Base-by-base conservation (phyloP, 1,140 invertebrate species). In the Armadillidium nasatum region DNA sequence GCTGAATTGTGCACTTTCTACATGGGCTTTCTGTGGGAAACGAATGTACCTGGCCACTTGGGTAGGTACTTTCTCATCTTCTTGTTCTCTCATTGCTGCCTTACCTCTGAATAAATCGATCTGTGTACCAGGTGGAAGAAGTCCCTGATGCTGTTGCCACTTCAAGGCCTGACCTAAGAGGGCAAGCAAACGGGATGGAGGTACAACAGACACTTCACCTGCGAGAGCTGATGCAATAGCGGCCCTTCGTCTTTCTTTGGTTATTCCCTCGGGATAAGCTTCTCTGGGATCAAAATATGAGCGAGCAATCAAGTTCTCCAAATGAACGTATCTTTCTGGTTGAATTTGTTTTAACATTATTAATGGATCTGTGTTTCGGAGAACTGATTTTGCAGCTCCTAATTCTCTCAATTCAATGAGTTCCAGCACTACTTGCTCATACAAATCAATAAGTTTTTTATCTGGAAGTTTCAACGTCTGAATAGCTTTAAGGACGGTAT, bases 21-120 rank as follows among this genome's bases (percentile, higher is more conserved):
- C 93, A 82, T 96, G 94, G 10, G 93, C 94, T 83, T 96, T 96
- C 83, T 94, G 91, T 0, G 95, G 95, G 86, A 98, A 98, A 87
- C 98, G 97, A 80, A 99, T 98, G 83, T 94, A 94, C 84, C 95
- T 94, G 19, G 92, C 93, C 76, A 98, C 88, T 83, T 96, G 93
- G 4, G 95, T 98, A 0, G 98, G 97, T 85, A 94, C 98, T 84
- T 95, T 95, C 87, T 99, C 98, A 81, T 99, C 97, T 85, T 99
- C 96, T 84, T 98, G 95, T 86, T 99, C 97, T 82, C 94, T 90
- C 77, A 99, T 95, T 0, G 97, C 96, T 21, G 98, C 97, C 87
- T 99, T 99, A 79, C 98, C 98, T 80, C 97, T 88, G 88, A 99
- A 99, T 84, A 99, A 91, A 91, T 99, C 97, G 84, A 99, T 99